A percentile compares a stretch with the other conserved stretches of the same genome.
These are phyloP conservation scores for Oasisia sp. DNA, from an alignment of 2,888 invertebrate genomes.

Conservation along the genomic window DNA sequence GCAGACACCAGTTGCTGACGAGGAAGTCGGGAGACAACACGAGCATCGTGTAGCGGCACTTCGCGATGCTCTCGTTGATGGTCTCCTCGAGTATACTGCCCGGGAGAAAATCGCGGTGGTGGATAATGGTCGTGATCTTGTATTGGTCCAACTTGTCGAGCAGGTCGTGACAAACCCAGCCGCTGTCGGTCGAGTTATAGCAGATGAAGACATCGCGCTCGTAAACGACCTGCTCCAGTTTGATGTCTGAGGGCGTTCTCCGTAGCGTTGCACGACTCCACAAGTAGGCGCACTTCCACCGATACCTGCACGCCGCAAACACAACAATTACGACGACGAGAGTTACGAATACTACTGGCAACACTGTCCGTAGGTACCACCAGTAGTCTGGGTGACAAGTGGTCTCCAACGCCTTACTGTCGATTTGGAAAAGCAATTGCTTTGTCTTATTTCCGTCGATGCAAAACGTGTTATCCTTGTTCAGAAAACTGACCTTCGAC, in stretches of 20 bases:
- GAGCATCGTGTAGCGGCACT: slow-evolving; percentile 74
- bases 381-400: neutral
- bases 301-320: neutral
- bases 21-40: slow-evolving; percentile 75
- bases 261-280: neutral
- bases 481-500: neutral
- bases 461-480: slow-evolving; percentile 10
- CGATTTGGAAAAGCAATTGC: neutral
- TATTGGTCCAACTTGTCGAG: slow-evolving; percentile 73
- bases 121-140: slow-evolving; percentile 71
- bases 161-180: slow-evolving; percentile 75
- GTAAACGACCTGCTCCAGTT: slow-evolving; percentile 39
- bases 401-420: neutral
- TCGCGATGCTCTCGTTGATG: slow-evolving; percentile 77
- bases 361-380: neutral
- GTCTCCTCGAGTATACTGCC: slow-evolving; percentile 78
- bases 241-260: neutral
- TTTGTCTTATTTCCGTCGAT: neutral
- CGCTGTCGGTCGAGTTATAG: slow-evolving; percentile 74
- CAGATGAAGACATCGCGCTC: slow-evolving; percentile 78
- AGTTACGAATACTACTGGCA: neutral
- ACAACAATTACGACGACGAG: neutral
- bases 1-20: slow-evolving; percentile 79
- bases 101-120: slow-evolving; percentile 79
- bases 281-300: neutral